A percentile compares a stretch with the other conserved stretches of the same genome.
Evolutionary conservation across 2,888 invertebrate genomes (phyloP).

Genomic region (Meghimatium bilineatum): DNA sequence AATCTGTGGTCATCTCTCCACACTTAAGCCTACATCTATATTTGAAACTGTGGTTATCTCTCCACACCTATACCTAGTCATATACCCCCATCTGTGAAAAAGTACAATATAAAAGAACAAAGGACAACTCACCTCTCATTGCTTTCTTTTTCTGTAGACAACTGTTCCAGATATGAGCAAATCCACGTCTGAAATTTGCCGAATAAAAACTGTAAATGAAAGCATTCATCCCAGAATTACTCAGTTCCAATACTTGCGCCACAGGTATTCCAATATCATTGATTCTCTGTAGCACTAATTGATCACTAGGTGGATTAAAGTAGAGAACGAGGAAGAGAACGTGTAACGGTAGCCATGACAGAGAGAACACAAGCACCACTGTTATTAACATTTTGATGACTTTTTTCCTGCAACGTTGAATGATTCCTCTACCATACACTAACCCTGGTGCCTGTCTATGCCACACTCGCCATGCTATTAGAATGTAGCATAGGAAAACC

Average conservation of each 20-base stretch:
- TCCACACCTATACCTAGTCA: too few species aligned
- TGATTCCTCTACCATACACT: constrained; percentile 79
- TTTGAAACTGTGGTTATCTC: too few species aligned
- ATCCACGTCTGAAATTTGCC: constrained; percentile 93
- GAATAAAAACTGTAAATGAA: constrained; percentile 96
- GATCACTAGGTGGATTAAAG: constrained; percentile 80
- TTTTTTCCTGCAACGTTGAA: constrained; percentile 91
- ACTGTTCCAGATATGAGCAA: constrained; percentile 76
- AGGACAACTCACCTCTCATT: background rate
- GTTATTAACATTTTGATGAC: constrained; percentile 95
- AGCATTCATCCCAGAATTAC: constrained; percentile 96
- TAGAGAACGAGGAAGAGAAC: constrained; percentile 83
- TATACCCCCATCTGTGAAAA: too few species aligned
- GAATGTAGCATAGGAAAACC: constrained; percentile 91
- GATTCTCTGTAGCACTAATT: constrained; percentile 82
- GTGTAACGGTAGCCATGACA: constrained; percentile 94
- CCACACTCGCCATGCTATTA: constrained; percentile 93
- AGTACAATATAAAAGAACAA: too few species aligned
- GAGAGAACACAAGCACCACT: constrained; percentile 92
- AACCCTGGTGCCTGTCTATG: constrained; percentile 91
- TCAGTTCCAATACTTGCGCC: constrained; percentile 95
- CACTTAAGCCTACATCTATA: too few species aligned
- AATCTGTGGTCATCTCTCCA: too few species aligned
- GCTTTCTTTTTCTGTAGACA: constrained; percentile 40
- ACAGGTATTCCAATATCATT: constrained; percentile 85